A percentile compares a stretch with the other conserved stretches of the same genome.
phyloP scores from a whole-genome alignment of 1,140 invertebrate genomes.

The Notospermus geniculatus region DNA sequence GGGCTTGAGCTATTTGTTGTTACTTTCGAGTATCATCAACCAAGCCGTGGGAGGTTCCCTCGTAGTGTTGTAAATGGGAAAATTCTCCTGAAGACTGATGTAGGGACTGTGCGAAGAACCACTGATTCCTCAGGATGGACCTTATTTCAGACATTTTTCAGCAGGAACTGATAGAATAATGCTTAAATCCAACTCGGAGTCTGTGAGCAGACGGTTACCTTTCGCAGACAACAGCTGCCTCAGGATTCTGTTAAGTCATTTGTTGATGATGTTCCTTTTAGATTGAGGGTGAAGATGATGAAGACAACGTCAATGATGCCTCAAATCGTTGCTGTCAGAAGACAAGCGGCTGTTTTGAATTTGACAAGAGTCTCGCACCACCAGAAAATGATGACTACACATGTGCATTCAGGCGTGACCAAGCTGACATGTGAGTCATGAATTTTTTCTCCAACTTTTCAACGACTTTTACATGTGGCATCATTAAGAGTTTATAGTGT shows the following conservation, averaged over 20 bases:
- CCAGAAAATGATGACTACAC: slow-evolving; percentile 61
- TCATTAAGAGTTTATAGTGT: too few relatives aligned
- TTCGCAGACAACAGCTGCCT: not conserved
- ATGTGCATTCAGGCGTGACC: slow-evolving; percentile 72
- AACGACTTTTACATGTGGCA: too few relatives aligned
- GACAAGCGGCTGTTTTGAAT: slow-evolving; percentile 43
- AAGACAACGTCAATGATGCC: slow-evolving; percentile 17
- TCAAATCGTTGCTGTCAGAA: slow-evolving; percentile 18
- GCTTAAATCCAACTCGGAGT: too few relatives aligned
- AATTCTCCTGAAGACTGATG: too few relatives aligned
- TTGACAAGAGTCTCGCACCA: slow-evolving; percentile 36
- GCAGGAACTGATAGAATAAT: too few relatives aligned
- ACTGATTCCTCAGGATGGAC: too few relatives aligned
- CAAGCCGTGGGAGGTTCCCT: too few relatives aligned
- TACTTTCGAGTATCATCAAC: too few relatives aligned
- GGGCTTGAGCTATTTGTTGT: too few relatives aligned
- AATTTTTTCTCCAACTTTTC: slow-evolving; percentile 2
- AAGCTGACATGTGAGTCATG: slow-evolving; percentile 78
- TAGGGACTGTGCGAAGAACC: too few relatives aligned
- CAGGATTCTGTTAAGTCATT: not conserved
- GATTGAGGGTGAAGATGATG: slow-evolving; percentile 42
- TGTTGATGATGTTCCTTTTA: slow-evolving; percentile 16
- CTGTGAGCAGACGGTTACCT: not conserved
- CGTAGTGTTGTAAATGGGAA: too few relatives aligned
- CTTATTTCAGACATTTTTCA: too few relatives aligned